Percentiles rank a stretch among this genome's conserved stretches.
phyloP scores from a whole-genome alignment of 2,888 invertebrate genomes.

The Imbricaverruca yamaguchii region DNA sequence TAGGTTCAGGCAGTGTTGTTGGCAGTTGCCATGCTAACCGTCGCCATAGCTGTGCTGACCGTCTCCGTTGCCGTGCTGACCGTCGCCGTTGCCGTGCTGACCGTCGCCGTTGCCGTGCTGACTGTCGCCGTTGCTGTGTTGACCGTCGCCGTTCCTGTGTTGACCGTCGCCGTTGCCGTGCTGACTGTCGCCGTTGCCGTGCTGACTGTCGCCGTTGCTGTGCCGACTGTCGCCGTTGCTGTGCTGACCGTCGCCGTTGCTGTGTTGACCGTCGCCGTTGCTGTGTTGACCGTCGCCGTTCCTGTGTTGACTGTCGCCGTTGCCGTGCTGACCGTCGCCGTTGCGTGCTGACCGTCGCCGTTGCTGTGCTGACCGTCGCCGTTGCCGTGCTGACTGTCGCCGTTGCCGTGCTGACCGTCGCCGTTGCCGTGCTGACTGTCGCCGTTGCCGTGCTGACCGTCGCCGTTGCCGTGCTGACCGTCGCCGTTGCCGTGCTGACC shows the following conservation, averaged over 20 bases:
- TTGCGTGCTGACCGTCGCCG: not conserved
- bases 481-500: slow-evolving; percentile 37
- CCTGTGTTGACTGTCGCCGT: slow-evolving; percentile 30
- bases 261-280: slow-evolving; percentile 37
- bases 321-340: slow-evolving; percentile 36
- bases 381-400: not conserved
- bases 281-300: slow-evolving; percentile 28
- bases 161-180: no score
- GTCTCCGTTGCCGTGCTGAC: not conserved
- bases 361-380: slow-evolving; percentile 37
- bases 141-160: no score
- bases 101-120: not conserved
- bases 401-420: slow-evolving; percentile 37
- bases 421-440: not conserved
- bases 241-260: no score
- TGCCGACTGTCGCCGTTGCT: slow-evolving; percentile 38
- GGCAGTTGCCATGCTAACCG: no score
- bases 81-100: slow-evolving; percentile 38
- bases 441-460: slow-evolving; percentile 38
- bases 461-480: not conserved
- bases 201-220: no score
- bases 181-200: slow-evolving; percentile 38
- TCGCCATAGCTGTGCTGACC: no score
- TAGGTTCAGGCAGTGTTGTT: no score
- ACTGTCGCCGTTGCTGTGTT: slow-evolving; percentile 40